Evolutionary conservation across 2,113 vertebrate species (phyloP).

Genomic region (Corydoras maculifer): DNA sequence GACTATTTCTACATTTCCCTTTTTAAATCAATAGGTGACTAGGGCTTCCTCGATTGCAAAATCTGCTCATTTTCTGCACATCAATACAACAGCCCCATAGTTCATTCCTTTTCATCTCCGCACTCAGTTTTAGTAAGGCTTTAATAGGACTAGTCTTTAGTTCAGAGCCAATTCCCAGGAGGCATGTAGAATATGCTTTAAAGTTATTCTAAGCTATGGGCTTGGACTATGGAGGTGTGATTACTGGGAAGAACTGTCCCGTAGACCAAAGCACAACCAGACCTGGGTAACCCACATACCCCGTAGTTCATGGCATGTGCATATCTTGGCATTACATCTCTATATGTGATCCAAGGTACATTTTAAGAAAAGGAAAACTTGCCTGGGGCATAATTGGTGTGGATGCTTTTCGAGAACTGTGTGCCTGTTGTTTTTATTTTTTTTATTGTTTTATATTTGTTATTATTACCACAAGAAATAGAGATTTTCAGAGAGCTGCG

Average conservation of each 20-base stretch:
- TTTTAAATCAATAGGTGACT: conserved; percentile 61
- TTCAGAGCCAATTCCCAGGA: conserved; percentile 44
- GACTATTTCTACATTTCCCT: conserved; percentile 67
- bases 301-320: conserved; percentile 25
- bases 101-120: conserved; percentile 51
- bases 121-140: conserved; percentile 41
- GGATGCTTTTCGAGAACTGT: conserved; percentile 25
- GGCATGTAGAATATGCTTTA: conserved; percentile 28
- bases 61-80: conserved; percentile 63
- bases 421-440: conserved; percentile 3
- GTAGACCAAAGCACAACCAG: conserved; percentile 39
- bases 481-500: background rate
- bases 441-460: background rate
- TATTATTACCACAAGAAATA: no score
- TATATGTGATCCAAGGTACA: conserved; percentile 52
- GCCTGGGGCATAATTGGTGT: conserved; percentile 47
- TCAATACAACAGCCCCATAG: conserved; percentile 60
- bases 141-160: conserved; percentile 45
- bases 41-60: conserved; percentile 42
- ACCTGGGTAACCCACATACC: conserved; percentile 19
- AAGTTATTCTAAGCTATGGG: conserved; percentile 44
- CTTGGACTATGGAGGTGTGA: conserved; percentile 38
- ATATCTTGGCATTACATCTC: conserved; percentile 52
- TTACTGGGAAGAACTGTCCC: conserved; percentile 36
- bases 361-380: conserved; percentile 39